Percentiles rank a stretch among this genome's conserved stretches.
Conservation (phyloP, 1,140 invertebrate species). For the Zaprionus nigranus region DNA sequence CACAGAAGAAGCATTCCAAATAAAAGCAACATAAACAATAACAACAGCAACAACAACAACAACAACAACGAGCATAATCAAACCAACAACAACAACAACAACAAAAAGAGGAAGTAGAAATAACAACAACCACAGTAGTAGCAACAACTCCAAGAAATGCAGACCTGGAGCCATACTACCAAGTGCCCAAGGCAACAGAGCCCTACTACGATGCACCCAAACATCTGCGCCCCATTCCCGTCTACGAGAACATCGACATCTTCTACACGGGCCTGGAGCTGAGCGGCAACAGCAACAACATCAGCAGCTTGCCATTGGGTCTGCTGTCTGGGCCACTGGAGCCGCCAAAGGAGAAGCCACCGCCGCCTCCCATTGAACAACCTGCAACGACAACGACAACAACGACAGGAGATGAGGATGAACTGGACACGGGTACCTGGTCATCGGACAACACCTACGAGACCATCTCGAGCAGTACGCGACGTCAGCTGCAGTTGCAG, state of each 20-base stretch:
- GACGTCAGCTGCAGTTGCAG: conserved; percentile 52
- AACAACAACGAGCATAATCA: conserved; percentile 72
- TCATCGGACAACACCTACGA: conserved; percentile 81
- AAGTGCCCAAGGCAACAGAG: conserved; percentile 79
- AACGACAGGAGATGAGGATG: conserved; percentile 38
- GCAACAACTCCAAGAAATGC: conserved; percentile 41
- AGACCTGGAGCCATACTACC: conserved; percentile 79
- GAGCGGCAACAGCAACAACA: conserved; percentile 17
- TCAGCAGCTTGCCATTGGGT: background rate
- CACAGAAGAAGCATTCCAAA: conserved; percentile 75
- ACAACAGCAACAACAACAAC: conserved; percentile 41
- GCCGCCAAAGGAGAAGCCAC: conserved; percentile 94
- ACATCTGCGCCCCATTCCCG: conserved; percentile 84
- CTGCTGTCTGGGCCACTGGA: conserved; percentile 84
- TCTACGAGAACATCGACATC: conserved; percentile 87
- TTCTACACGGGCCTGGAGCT: conserved; percentile 84
- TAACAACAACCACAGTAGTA: conserved; percentile 40
- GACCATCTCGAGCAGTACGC: conserved; percentile 70
- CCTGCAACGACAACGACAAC: conserved; percentile 58
- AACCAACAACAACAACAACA: conserved; percentile 58
- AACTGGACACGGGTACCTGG: conserved; percentile 69
- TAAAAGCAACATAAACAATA: conserved; percentile 70
- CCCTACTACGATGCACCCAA: conserved; percentile 84
- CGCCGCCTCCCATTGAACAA: conserved; percentile 90
- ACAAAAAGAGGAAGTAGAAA: conserved; percentile 45